A percentile compares a stretch with the other conserved stretches of the same genome.
These are phyloP conservation scores for Phoenicopterus ruber DNA, from an alignment of 2,113 vertebrate genomes.

Conservation along the genomic window DNA sequence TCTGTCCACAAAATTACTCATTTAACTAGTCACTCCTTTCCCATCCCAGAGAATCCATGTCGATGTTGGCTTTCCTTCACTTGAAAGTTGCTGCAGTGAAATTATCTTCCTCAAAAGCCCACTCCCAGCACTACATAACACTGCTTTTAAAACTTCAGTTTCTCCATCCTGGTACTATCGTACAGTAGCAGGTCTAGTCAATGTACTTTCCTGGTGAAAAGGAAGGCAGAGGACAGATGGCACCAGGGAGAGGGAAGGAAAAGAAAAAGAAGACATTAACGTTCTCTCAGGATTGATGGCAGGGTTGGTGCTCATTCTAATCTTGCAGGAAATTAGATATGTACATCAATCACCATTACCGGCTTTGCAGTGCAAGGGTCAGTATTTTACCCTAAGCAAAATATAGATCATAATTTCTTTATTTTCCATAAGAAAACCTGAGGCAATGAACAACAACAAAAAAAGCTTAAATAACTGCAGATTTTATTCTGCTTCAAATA, in stretches of 20 bases:
- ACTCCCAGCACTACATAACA: not conserved
- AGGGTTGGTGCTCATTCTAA: not conserved
- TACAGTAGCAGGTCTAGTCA: not conserved
- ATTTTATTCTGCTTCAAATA: not conserved
- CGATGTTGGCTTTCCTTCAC: not conserved
- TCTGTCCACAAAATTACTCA: not conserved
- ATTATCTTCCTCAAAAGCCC: not conserved
- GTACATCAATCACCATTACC: not conserved
- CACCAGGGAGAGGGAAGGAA: not conserved
- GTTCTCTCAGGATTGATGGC: not conserved
- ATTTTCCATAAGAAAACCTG: not conserved
- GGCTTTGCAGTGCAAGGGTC: not conserved
- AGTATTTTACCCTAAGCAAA: not conserved
- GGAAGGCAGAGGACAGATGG: not conserved
- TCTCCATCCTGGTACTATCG: not conserved
- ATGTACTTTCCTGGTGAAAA: not conserved
- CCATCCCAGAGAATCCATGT: not conserved
- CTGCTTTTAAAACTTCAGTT: not conserved
- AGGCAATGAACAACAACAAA: not conserved
- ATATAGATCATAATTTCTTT: not conserved
- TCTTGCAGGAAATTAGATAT: slow-evolving; percentile 1
- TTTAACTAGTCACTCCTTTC: not conserved
- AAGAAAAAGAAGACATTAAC: not conserved
- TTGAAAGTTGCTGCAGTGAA: not conserved
- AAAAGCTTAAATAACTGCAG: not conserved